phyloP scores from a whole-genome alignment of 2,113 vertebrate genomes.

The Tragelaphus scriptus region DNA sequence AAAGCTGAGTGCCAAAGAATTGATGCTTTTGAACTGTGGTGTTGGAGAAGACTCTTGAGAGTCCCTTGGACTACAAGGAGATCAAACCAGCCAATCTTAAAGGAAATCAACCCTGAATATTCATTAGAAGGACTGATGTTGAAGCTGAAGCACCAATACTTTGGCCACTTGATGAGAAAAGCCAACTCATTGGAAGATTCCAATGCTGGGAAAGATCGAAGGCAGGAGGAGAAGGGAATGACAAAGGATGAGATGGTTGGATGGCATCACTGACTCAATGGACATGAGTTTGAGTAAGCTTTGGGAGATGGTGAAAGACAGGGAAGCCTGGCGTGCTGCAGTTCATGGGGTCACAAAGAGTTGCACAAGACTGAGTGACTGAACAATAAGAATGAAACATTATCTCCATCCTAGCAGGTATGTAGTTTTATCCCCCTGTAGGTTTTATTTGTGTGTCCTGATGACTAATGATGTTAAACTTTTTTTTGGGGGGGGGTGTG shows the following conservation, averaged over 20 bases:
- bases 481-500: not conserved
- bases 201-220: not conserved
- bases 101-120: not conserved
- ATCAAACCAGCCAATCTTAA: not conserved
- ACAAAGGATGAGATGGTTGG: not conserved
- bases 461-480: not conserved
- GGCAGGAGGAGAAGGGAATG: not conserved
- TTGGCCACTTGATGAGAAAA: not conserved
- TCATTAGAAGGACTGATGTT: not conserved
- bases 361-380: not conserved
- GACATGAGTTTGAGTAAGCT: not conserved
- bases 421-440: not conserved
- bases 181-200: not conserved
- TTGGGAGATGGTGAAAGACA: not conserved
- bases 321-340: not conserved
- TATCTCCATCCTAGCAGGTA: not conserved
- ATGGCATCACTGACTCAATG: not conserved
- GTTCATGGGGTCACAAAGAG: not conserved
- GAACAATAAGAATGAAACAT: not conserved
- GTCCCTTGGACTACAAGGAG: not conserved
- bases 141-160: not conserved
- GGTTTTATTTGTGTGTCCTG: not conserved
- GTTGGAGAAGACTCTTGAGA: not conserved
- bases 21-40: not conserved
- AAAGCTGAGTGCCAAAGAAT: not conserved